phyloP scores from a whole-genome alignment of 2,888 invertebrate genomes.

The Coleophora deauratella region DNA sequence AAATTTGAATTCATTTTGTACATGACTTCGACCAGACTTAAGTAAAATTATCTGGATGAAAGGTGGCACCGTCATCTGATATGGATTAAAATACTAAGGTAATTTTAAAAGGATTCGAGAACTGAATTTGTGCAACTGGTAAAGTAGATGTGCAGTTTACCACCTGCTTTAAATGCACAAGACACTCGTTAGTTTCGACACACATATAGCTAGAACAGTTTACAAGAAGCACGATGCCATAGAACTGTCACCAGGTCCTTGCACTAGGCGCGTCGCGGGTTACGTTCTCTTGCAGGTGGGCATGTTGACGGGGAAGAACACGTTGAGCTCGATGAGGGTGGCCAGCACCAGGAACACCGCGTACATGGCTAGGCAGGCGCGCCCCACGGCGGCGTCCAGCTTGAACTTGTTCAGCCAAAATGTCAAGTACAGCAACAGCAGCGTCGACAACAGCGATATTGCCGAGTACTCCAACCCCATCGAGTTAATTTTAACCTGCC shows the following conservation, averaged over 20 bases:
- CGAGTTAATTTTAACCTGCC: slow-evolving; percentile 88
- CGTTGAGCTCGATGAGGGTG: slow-evolving; percentile 82
- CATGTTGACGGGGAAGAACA: slow-evolving; percentile 90
- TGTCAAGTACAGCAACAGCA: slow-evolving; percentile 87
- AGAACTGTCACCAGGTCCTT: slow-evolving; percentile 20
- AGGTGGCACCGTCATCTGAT: too few relatives aligned
- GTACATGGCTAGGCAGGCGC: slow-evolving; percentile 90
- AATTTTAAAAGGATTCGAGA: too few relatives aligned
- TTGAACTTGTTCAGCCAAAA: slow-evolving; percentile 91
- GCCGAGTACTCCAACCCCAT: slow-evolving; percentile 93
- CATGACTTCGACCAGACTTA: too few relatives aligned
- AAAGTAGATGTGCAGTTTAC: too few relatives aligned
- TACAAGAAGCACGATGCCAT: slow-evolving; percentile 15
- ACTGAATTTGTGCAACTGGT: too few relatives aligned
- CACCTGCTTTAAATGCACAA: too few relatives aligned
- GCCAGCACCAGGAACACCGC: slow-evolving; percentile 85
- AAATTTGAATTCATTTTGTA: too few relatives aligned
- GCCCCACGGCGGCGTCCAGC: slow-evolving; percentile 88
- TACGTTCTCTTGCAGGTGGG: slow-evolving; percentile 83
- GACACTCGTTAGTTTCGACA: too few relatives aligned
- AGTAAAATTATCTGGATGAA: too few relatives aligned
- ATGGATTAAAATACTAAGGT: too few relatives aligned
- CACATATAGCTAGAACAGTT: slow-evolving; percentile 14
- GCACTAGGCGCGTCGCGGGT: slow-evolving; percentile 39
- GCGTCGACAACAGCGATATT: slow-evolving; percentile 89